Percentiles rank a stretch among this genome's conserved stretches.
Conservation (phyloP, 2,888 invertebrate species). For the Hydropsyche betteni region DNA sequence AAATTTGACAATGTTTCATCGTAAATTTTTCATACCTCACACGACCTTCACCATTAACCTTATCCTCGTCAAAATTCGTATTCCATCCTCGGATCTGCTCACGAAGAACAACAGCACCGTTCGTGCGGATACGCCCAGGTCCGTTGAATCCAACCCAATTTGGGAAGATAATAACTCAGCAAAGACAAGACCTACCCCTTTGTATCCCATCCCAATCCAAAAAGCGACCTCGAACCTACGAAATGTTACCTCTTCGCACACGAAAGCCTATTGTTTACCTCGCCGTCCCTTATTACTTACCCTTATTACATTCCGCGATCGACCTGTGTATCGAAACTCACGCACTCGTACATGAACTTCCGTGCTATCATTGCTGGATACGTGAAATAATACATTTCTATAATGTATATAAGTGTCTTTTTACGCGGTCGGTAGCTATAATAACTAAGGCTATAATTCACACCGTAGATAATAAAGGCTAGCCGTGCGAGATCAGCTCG, state of each 20-base stretch:
- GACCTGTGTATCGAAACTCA: not conserved
- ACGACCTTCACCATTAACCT: not conserved
- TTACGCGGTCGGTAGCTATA: not conserved
- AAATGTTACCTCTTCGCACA: not conserved
- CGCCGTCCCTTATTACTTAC: not conserved
- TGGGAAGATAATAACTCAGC: conserved; percentile 29
- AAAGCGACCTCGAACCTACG: not conserved
- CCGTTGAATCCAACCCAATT: not conserved
- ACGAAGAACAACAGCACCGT: too few species aligned
- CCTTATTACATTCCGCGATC: conserved; percentile 20
- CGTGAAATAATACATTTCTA: not conserved
- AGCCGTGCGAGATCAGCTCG: conserved; percentile 6
- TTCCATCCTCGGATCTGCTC: too few species aligned
- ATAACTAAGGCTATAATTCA: conserved; percentile 21
- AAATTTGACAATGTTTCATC: too few species aligned
- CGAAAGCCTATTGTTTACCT: conserved; percentile 1
- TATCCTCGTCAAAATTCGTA: not conserved
- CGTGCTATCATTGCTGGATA: not conserved
- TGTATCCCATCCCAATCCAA: not conserved
- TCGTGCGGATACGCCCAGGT: not conserved
- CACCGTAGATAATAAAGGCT: conserved; percentile 19
- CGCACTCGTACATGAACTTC: too few species aligned
- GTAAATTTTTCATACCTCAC: not conserved
- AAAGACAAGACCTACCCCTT: conserved; percentile 21
- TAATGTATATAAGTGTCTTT: conserved; percentile 1